Evolutionary conservation across 2,797 vertebrate species (phyloP), one percentile per base, ranked within the genome.

Genomic region (Gobionotothen gibberifrons): DNA sequence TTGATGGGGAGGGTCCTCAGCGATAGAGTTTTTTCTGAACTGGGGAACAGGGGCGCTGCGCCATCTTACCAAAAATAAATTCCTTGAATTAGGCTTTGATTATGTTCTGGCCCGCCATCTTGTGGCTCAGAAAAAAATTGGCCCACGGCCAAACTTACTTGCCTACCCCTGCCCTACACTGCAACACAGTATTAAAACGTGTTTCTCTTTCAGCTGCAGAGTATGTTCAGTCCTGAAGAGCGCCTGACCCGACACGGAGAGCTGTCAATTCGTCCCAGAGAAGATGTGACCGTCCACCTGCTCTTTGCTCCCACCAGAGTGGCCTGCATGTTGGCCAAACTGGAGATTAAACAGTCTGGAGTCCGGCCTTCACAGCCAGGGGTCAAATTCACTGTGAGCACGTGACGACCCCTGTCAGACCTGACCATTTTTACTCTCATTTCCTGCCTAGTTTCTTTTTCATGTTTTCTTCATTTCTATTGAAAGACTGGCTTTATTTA

Each of bases 301-400:
- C 93, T 96, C 40, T 99, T 97, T 65, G 91, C 97, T 59, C 98
- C 98, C 49, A 97, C 97, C 62, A 94, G 96, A 21, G 92, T 98
- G 73, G 96, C 97, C 40, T 97, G 94, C 89, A 98, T 96, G 96
- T 90, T 97, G 90, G 97, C 98, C 79, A 99, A 98, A 82, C 93
- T 99, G 78, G 98, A 99, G 92, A 99, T 99, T 86, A 99, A 99
- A 83, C 97, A 98, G 75, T 96, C 96, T 75, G 95, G 95, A 54
- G 91, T 95, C 69, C 93, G 78, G 7, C 92, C 95, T 36, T 94
- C 94, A 62, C 96, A 96, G 58, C 96, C 96, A 52, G 97, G 97
- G 75, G 83, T 98, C 85, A 99, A 99, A 84, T 99, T 99, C 83
- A 97, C 95, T 63, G 98, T 99, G 91, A 95, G 96, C 87, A 69